Evolutionary conservation across 1,140 invertebrate genomes (phyloP).

Genomic region (Heliothis subflexa): DNA sequence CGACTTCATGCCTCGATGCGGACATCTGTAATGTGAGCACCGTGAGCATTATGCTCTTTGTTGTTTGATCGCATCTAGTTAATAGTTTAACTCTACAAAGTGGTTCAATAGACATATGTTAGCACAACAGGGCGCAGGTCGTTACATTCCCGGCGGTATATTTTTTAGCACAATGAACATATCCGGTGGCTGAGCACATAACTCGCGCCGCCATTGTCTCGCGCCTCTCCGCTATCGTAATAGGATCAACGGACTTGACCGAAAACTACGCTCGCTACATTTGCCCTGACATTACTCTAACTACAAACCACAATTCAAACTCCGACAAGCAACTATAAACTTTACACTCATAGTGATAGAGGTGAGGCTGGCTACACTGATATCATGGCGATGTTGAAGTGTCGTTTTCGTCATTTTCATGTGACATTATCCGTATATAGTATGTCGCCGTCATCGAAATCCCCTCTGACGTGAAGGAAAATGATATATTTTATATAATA

Average conservation of each 20-base stretch:
- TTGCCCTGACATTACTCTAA: slow-evolving; percentile 46
- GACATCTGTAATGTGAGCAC: background rate
- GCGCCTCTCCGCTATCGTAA: slow-evolving; percentile 45
- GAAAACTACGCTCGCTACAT: slow-evolving; percentile 50
- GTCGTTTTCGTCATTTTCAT: slow-evolving; percentile 47
- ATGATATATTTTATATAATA: slow-evolving; percentile 30
- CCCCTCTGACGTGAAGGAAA: slow-evolving; percentile 39
- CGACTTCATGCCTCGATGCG: background rate
- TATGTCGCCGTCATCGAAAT: slow-evolving; percentile 34
- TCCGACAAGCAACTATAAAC: slow-evolving; percentile 12
- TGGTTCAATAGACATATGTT: too few relatives aligned
- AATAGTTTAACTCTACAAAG: too few relatives aligned
- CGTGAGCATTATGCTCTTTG: background rate
- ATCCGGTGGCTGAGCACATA: background rate
- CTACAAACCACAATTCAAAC: background rate
- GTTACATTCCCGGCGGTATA: background rate
- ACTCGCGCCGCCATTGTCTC: slow-evolving; percentile 33
- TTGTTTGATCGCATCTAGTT: too few relatives aligned
- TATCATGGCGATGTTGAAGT: slow-evolving; percentile 15
- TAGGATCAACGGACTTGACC: slow-evolving; percentile 50
- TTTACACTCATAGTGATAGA: slow-evolving; percentile 1
- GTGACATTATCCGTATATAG: slow-evolving; percentile 43
- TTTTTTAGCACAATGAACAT: slow-evolving; percentile 5
- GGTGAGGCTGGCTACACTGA: background rate
- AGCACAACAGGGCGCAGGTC: too few relatives aligned